phyloP scores from a whole-genome alignment of 2,113 vertebrate genomes.

The Puffinus mauretanicus region DNA sequence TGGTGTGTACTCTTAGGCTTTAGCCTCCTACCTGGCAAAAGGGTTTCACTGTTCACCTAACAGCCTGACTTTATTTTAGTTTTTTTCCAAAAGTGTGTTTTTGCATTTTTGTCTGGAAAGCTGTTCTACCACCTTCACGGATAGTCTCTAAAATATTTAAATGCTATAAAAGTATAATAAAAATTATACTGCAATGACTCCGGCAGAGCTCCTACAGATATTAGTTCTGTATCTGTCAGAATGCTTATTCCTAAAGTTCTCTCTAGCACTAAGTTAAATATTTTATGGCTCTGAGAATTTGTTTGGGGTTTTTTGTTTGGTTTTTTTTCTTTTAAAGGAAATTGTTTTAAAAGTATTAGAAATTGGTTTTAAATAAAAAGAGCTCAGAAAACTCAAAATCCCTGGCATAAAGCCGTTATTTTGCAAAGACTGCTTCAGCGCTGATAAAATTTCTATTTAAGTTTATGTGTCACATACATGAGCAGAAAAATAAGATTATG shows the following conservation, averaged over 20 bases:
- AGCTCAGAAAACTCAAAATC: neutral
- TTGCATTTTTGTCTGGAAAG: neutral
- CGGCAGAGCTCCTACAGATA: neutral
- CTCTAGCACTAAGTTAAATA: neutral
- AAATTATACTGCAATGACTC: neutral
- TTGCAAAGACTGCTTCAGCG: neutral
- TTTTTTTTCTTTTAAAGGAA: neutral
- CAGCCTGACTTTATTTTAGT: neutral
- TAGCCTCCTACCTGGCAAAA: neutral
- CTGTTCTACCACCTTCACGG: neutral
- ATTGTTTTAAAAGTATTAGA: neutral
- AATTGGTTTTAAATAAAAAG: neutral
- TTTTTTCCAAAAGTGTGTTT: neutral
- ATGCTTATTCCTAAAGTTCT: neutral
- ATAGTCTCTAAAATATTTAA: conserved; percentile 16
- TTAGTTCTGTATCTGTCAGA: neutral
- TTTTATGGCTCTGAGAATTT: neutral
- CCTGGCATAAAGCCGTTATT: neutral
- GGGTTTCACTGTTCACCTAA: neutral
- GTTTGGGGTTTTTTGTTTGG: neutral
- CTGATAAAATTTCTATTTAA: neutral
- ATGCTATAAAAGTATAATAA: neutral
- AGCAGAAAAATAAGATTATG: neutral
- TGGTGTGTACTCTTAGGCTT: neutral
- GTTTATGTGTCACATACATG: neutral